Percentiles rank a stretch among this genome's conserved stretches.
Evolutionary conservation across 2,797 vertebrate genomes (phyloP).

Genomic region (Chaenodraco wilsoni): DNA sequence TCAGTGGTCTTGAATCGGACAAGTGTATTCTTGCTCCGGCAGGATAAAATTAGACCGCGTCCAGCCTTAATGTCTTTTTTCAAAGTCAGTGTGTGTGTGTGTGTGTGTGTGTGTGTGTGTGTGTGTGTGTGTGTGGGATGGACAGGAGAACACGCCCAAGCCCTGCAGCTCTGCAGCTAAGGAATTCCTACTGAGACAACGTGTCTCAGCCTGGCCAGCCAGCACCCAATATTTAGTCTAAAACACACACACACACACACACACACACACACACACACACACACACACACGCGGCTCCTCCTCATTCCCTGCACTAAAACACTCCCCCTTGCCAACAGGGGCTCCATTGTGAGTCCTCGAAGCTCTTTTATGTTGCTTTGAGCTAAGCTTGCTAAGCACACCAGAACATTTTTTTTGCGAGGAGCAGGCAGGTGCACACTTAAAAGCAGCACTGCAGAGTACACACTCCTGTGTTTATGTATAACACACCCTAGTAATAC

Average conservation of each 20-base stretch:
- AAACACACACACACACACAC: no score
- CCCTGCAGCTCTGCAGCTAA: no score
- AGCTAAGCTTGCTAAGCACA: conserved; percentile 21
- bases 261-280: background rate
- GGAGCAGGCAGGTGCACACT: conserved; percentile 46
- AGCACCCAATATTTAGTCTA: no score
- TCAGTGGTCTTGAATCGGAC: conserved; percentile 59
- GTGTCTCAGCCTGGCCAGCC: no score
- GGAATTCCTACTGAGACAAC: no score
- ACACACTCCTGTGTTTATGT: background rate
- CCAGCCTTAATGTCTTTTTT: conserved; percentile 58
- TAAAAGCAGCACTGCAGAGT: conserved; percentile 7
- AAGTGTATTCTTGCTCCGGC: conserved; percentile 74
- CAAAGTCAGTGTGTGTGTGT: conserved; percentile 28
- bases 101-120: conserved; percentile 31
- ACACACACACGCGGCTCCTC: conserved; percentile 26
- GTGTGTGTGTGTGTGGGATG: conserved; percentile 27
- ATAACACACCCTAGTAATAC: background rate
- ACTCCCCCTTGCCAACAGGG: conserved; percentile 43
- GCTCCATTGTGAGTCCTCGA: conserved; percentile 44
- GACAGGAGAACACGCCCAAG: no score
- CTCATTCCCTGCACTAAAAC: conserved; percentile 39
- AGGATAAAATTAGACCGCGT: conserved; percentile 62
- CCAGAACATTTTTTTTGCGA: background rate
- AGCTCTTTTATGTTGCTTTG: conserved; percentile 32